Evolutionary conservation across 2,888 invertebrate genomes (phyloP), one percentile per base, ranked within the genome.

Genomic region (Nudaria mundana): DNA sequence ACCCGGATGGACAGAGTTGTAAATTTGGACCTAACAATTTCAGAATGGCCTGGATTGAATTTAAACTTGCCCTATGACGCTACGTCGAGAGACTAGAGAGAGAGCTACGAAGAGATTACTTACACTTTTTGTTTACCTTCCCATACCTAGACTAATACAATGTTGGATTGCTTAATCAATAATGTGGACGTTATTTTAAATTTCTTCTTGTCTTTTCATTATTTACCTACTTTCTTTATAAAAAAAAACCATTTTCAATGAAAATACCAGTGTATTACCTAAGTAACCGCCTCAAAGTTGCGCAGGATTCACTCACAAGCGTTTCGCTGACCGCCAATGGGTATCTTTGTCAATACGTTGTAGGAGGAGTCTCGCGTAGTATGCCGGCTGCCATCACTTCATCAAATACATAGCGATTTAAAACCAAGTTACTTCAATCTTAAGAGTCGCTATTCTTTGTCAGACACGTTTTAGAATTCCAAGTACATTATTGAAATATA

Each of bases 271-370:
- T 59, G 60, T 63, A 66, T n/a, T n/a, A 70, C 59, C 61, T 60
- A 65, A 71, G 68, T 71, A 66, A 71, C 68, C 73, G 72, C 71
- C 71, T 72, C 55, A 62, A 69, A 65, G 74, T 58, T 84, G 87
- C 87, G 87, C 86, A 76, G 72, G 87, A 86, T 78, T 83, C 74
- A 73, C 74, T 67, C 65, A 61, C 62, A 71, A 63, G 67, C 64
- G 65, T 49, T 56, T 61, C 52, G 52, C 55, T 55, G 52, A 63
- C 77, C 73, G 66, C 86, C 87, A 88, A 88, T 88, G 76, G 57
- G 65, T 75, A 75, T 75, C 71, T 77, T 75, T 78, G 81, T 81
- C 76, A 79, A 77, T 76, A 77, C 61, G 46, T 45, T 44, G 63
- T 66, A 65, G 87, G 87, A 81, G 87, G 75, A 62, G 86, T 71